Evolutionary conservation across 2,888 invertebrate genomes (phyloP).

Genomic region (Gonocerus acuteangulatus): DNA sequence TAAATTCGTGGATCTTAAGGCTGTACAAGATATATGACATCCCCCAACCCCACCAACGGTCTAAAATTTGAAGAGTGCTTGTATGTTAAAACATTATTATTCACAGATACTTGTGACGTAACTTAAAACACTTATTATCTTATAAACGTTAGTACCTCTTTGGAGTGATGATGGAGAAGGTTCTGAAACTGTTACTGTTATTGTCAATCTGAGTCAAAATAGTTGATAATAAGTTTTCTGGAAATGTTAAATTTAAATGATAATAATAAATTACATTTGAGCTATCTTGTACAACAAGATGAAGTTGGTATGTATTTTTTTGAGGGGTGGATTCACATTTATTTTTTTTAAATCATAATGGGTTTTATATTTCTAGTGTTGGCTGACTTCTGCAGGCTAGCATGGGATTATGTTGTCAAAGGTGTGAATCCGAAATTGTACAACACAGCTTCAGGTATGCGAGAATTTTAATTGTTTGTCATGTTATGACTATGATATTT

Average conservation of each 20-base stretch:
- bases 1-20: no score
- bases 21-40: no score
- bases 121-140: no score
- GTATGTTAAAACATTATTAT: no score
- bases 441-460: slow-evolving; percentile 54
- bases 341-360: neutral
- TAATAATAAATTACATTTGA: slow-evolving; percentile 53
- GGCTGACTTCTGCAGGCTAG: slow-evolving; percentile 62
- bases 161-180: no score
- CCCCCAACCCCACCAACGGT: no score
- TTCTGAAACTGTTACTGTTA: no score
- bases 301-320: slow-evolving; percentile 45
- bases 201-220: no score
- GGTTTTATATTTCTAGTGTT: slow-evolving; percentile 49
- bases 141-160: no score
- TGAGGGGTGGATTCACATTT: neutral
- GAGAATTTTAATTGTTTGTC: neutral
- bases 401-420: slow-evolving; percentile 58
- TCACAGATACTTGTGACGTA: no score
- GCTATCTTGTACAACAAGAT: slow-evolving; percentile 48
- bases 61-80: no score
- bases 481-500: slow-evolving; percentile 1
- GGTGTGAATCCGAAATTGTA: slow-evolving; percentile 58
- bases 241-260: slow-evolving; percentile 46
- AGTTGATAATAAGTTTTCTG: no score